Base-by-base conservation (phyloP, 2,113 vertebrate genomes). In the Sinocyclocheilus rhinocerous region DNA sequence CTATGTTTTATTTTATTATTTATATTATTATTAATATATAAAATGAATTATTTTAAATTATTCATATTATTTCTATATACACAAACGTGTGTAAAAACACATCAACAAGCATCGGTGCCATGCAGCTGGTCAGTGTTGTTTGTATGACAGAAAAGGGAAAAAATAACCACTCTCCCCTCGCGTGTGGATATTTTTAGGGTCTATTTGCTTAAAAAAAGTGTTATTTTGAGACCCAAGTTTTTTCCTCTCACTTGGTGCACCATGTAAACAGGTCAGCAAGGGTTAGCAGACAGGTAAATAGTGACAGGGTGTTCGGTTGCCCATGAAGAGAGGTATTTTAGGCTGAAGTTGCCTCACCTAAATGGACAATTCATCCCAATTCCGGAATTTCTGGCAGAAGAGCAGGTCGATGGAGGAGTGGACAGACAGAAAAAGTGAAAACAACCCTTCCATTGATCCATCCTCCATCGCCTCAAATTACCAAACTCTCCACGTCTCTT, bases 331-430 rank as follows among this genome's bases (percentile, higher is more conserved):
- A 89, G 77, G 90, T 94, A 95, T 94, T 94, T 95, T 93, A 94
- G 91, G 84, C 55, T 52, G 67, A 81, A 89, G 86, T 91, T 82
- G 45, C 88, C 85, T 85, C 67, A 45, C 76, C 61, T 94, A 91
- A 95, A 95, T 94, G 91, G 90, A 95, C 94, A 95, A 94, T 91
- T 83, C 83, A 88, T 79, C 88, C 87, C 92, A 94, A 94, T 95
- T 89, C 90, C 36, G 90, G 89, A 85, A 88, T 88, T 92, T 84
- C 87, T 93, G 94, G 93, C 93, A 93, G 89, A 91, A 90, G 48
- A 90, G 87, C 18, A 26, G 81, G 83, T 82, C 20, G n/a, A 85
- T 89, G 88, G 89, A 88, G 73, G 87, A 90, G 87, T 86, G 83
- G 84, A 87, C 85, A 36, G 77, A 83, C 59, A 67, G 70, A 87